Conservation (phyloP, 2,113 vertebrate species). For the Ranitomeya variabilis region DNA sequence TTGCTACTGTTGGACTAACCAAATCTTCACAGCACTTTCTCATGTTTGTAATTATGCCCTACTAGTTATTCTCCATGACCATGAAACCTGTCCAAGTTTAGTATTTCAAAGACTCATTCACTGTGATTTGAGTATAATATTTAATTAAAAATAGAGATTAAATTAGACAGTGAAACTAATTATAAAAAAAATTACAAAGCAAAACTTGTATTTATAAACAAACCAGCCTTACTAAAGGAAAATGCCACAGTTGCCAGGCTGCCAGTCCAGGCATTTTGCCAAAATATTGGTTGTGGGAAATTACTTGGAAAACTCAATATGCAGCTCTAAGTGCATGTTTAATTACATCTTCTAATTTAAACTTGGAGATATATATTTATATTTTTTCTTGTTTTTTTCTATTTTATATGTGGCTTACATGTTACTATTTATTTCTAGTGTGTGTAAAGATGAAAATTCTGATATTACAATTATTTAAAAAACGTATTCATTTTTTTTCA, state of each 20-base stretch:
- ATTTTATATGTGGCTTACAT: neutral
- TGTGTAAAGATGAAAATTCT: neutral
- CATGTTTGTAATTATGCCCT: neutral
- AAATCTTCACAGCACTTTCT: neutral
- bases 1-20: neutral
- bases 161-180: neutral
- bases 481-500: no score
- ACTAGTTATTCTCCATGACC: neutral
- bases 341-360: neutral
- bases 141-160: neutral
- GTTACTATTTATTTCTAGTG: neutral
- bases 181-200: neutral
- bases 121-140: neutral
- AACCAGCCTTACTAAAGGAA: neutral
- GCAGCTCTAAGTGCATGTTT: neutral
- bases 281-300: neutral
- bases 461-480: neutral
- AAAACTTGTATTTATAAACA: neutral
- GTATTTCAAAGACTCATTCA: neutral
- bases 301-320: neutral
- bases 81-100: neutral
- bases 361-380: neutral
- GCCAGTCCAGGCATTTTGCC: neutral
- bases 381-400: neutral
- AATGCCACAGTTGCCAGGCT: neutral